These are phyloP conservation scores for Drosophila anomalata DNA, from an alignment of 2,888 invertebrate species.

Conservation along the genomic window DNA sequence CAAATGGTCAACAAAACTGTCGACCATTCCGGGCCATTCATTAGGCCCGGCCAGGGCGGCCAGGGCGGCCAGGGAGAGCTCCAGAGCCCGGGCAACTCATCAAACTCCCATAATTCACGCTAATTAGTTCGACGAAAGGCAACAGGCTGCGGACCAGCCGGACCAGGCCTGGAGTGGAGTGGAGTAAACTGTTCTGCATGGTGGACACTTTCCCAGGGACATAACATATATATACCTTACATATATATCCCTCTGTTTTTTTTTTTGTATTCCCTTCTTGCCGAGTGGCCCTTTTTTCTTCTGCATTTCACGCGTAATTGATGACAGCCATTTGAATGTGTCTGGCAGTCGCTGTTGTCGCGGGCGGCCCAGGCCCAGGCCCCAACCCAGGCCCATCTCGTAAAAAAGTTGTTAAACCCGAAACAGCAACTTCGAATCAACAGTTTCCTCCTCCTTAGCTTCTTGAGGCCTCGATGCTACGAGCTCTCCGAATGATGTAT, in stretches of 20 bases:
- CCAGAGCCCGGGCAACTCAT: slow-evolving; percentile 27
- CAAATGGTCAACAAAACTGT: slow-evolving; percentile 52
- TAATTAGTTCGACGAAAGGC: slow-evolving; percentile 58
- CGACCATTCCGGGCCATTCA: slow-evolving; percentile 34
- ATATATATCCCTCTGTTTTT: neutral
- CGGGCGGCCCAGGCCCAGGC: no score
- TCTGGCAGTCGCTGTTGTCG: slow-evolving; percentile 15
- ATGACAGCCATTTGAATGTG: slow-evolving; percentile 58
- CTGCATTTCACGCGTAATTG: slow-evolving; percentile 58
- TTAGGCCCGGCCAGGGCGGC: slow-evolving; percentile 7
- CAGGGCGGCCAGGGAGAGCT: no score
- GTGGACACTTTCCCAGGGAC: slow-evolving; percentile 23
- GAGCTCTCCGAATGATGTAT: neutral
- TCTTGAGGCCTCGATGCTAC: neutral
- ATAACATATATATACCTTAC: neutral
- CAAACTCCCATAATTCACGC: slow-evolving; percentile 60
- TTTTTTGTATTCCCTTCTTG: neutral
- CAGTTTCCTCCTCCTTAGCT: neutral
- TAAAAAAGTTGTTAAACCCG: slow-evolving; percentile 36
- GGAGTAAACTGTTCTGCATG: slow-evolving; percentile 3
- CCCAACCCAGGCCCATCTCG: neutral
- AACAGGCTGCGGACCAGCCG: slow-evolving; percentile 6
- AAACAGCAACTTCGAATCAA: slow-evolving; percentile 2
- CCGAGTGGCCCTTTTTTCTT: neutral
- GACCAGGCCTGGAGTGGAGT: neutral